A percentile compares a stretch with the other conserved stretches of the same genome.
Conservation (phyloP, 2,113 vertebrate genomes). For the Motacilla alba region DNA sequence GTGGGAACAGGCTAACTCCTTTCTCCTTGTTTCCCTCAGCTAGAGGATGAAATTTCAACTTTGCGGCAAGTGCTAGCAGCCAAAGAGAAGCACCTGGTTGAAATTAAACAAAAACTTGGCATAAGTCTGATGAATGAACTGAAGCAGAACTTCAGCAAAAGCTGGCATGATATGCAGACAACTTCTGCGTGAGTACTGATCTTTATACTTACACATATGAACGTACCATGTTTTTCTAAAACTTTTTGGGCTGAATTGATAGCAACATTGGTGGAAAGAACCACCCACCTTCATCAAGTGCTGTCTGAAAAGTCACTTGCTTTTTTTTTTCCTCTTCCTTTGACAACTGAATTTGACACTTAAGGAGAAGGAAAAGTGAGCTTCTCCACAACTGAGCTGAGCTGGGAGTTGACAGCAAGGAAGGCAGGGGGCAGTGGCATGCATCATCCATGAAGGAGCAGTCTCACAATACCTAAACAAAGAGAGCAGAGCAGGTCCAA, state of each 20-base stretch:
- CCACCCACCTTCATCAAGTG: constrained; percentile 1
- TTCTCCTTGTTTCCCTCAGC: constrained; percentile 61
- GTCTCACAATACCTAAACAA: neutral
- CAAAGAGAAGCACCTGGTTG: constrained; percentile 90
- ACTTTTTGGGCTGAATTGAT: neutral
- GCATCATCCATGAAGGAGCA: neutral
- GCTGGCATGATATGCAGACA: constrained; percentile 94
- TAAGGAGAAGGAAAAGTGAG: neutral
- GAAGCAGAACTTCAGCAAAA: constrained; percentile 88
- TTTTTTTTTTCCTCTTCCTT: neutral
- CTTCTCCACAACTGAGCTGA: neutral
- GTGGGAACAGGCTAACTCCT: neutral
- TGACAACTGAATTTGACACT: neutral
- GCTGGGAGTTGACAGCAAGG: neutral
- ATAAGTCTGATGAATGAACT: constrained; percentile 87
- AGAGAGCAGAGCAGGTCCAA: neutral
- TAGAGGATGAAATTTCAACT: constrained; percentile 95
- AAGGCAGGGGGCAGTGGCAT: neutral
- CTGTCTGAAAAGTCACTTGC: neutral
- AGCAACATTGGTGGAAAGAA: neutral
- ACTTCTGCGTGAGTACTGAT: constrained; percentile 87
- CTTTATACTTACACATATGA: neutral
- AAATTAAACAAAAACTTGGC: constrained; percentile 92
- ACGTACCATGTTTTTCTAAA: neutral
- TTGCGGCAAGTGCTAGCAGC: constrained; percentile 90